A percentile compares a stretch with the other conserved stretches of the same genome.
phyloP scores from a whole-genome alignment of 1,140 invertebrate species.

The Drosophila micromelanica region DNA sequence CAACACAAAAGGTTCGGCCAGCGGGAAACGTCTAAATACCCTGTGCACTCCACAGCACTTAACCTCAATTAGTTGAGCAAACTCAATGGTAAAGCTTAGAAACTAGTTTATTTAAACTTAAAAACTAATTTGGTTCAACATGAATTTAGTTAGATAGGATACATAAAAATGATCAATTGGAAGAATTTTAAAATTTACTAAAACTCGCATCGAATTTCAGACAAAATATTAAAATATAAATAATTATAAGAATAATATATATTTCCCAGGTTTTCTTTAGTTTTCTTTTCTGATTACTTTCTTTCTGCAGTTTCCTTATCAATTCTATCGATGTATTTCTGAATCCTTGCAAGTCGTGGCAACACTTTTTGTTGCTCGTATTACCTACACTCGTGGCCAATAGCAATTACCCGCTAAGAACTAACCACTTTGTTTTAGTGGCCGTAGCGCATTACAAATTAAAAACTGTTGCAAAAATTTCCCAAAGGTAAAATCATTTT shows the following conservation, averaged over 20 bases:
- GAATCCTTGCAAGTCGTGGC: background rate
- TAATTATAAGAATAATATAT: too few relatives aligned
- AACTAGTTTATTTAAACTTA: too few relatives aligned
- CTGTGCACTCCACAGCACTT: constrained; percentile 1
- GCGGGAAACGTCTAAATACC: constrained; percentile 2
- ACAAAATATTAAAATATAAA: too few relatives aligned
- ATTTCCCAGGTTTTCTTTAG: too few relatives aligned
- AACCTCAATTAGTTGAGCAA: background rate
- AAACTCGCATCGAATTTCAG: too few relatives aligned
- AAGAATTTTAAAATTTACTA: too few relatives aligned
- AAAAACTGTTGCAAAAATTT: constrained; percentile 82
- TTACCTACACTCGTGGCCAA: constrained; percentile 9
- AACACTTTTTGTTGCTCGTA: constrained; percentile 8
- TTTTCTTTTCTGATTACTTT: too few relatives aligned
- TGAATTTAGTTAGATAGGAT: too few relatives aligned
- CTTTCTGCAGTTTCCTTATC: too few relatives aligned
- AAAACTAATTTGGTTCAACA: too few relatives aligned
- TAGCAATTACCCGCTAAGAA: constrained; percentile 46
- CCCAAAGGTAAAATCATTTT: constrained; percentile 80
- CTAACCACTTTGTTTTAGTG: constrained; percentile 70
- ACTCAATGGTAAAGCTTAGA: background rate
- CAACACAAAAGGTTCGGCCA: constrained; percentile 18
- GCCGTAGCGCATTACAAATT: constrained; percentile 73
- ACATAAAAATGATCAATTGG: too few relatives aligned
- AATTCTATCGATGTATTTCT: background rate